Evolutionary conservation across 2,797 vertebrate genomes (phyloP), one percentile per base, ranked within the genome.

Genomic region (Huso huso): DNA sequence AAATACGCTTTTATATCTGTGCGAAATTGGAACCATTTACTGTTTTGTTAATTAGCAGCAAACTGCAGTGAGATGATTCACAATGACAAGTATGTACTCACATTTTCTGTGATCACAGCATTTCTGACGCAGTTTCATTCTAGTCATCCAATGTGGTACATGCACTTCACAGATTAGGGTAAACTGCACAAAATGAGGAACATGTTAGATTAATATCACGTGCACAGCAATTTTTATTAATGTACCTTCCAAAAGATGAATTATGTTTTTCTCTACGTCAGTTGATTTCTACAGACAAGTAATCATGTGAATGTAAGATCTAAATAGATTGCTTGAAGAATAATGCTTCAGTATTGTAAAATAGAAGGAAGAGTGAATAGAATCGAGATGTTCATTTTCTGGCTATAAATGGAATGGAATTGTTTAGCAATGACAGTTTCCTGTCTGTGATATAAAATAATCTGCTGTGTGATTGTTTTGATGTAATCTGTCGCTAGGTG

Each of bases 391-490:
- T 69, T 60, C 18, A 48, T 48, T 71, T 62, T 62, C 18, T 62
- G 8, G 7, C 66, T 65, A 62, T 50, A 66, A 68, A 71, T 67
- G 69, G 65, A 50, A 66, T 64, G 66, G 64, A 60, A 75, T 77
- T 68, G 63, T 76, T 72, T 77, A 77, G 76, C 77, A 77, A 75
- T 74, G 63, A 59, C 52, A 68, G 66, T 64, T 69, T 63, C 64
- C 67, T 57, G 66, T 62, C 63, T 18, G 62, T 68, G 70, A 75
- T 63, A 67, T 72, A 64, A 61, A 66, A 15, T 50, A 15, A 49
- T 1, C 61, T 66, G 37, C 68, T 67, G 65, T 66, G 73, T 76
- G 71, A 78, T 81, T 76, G 77, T 70, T 65, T 75, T 77, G 75
- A 80, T 79, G 76, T 78, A 80, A 75, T 75, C 15, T 11, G 55